Base-by-base conservation (phyloP, 2,888 invertebrate genomes). In the Rhagophthalmus giganteus region DNA sequence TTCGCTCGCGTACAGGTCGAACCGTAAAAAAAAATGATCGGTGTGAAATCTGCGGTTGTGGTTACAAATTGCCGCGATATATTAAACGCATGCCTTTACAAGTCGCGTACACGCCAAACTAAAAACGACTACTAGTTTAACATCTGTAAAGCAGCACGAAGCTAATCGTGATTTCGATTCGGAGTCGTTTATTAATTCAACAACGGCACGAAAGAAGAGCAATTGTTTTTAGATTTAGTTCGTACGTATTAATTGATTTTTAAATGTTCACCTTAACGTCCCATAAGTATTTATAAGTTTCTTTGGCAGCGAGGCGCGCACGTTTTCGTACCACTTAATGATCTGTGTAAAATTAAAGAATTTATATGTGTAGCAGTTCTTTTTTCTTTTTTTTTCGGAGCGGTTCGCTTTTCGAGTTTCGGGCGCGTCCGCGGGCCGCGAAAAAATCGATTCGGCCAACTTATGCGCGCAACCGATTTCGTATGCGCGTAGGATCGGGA, bases 171-270 rank as follows among this genome's bases (percentile, higher is more conserved):
- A 31, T 47, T 52, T 47, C 35, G 35, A 37, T 41, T 52, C 25
- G 37, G 47, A 44, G 14, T 41, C 31, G 14, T 39, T 25, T 44
- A 39, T 45, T 39, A 51, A 50, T 45, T 51, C 51, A 25, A 26
- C 28, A 31, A 30, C 25, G 38, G 14, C 20, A 15, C 32, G 30
- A 32, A 51, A 51, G 51, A 45, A 49, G 41, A 25, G 35, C 46
- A 46, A 28, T 46, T 38, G 25, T 38, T 33, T 39, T 32, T 38
- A 31, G 26, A 39, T 47, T 47, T 46, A 37, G 47, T 27, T 10
- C 34, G 39, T n/a, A n/a, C n/a, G n/a, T 40, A 50, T 51, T 51
- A 51, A 51, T 51, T 51, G 51, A 45, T 51, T 45, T 45, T 45
- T 51, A 51, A 51, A 51, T 51, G 34, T 27, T 26, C 10, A 11